These are phyloP conservation scores for Meloe dianella DNA, from an alignment of 2,888 invertebrate genomes.

Conservation along the genomic window DNA sequence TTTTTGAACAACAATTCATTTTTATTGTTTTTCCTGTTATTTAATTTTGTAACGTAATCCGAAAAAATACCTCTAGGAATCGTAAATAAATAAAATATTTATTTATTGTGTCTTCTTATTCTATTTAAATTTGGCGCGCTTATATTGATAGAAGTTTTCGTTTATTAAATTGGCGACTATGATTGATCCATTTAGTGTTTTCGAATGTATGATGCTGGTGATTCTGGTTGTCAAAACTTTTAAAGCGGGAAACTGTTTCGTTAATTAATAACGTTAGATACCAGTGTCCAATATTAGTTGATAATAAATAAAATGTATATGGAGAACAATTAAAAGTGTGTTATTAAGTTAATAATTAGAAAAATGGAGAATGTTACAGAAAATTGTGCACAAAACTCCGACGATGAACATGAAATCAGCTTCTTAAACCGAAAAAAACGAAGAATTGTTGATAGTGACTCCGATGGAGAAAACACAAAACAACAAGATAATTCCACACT, in stretches of 20 bases:
- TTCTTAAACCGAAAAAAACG: conserved; percentile 18
- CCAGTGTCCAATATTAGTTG: background rate
- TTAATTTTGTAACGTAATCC: conserved; percentile 33
- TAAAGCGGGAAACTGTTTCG: background rate
- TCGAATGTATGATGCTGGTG: background rate
- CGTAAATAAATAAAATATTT: conserved; percentile 34
- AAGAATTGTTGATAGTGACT: conserved; percentile 39
- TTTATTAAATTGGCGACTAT: background rate
- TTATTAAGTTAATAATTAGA: background rate
- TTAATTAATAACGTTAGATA: no score
- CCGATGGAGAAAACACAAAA: conserved; percentile 21
- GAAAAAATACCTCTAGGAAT: conserved; percentile 32
- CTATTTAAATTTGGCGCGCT: background rate
- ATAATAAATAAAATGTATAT: no score
- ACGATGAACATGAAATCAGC: conserved; percentile 25
- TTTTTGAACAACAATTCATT: conserved; percentile 23
- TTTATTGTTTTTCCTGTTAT: conserved; percentile 34
- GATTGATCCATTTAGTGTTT: background rate
- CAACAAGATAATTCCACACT: background rate
- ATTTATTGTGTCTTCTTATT: conserved; percentile 25
- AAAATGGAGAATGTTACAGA: background rate
- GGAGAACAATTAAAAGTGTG: no score
- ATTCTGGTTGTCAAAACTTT: background rate
- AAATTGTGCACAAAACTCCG: conserved; percentile 4
- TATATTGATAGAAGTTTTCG: background rate